These are phyloP conservation scores for Drosophila subquinaria DNA, from an alignment of 2,888 invertebrate species.

Conservation along the genomic window DNA sequence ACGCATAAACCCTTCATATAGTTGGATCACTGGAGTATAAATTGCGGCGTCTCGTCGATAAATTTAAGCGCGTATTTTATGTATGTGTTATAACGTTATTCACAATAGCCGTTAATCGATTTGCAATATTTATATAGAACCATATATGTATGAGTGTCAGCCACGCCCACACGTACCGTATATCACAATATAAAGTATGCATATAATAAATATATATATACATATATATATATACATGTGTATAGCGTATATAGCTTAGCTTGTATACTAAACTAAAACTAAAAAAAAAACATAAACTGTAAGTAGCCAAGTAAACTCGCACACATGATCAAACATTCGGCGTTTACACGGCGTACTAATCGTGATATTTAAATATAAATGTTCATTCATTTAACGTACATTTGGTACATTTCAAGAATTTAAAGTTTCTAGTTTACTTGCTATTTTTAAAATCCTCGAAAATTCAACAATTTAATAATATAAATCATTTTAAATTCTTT, in stretches of 20 bases:
- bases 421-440: too few species aligned
- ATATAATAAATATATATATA: conserved; percentile 34
- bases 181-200: conserved; percentile 57
- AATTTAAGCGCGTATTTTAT: conserved; percentile 38
- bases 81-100: conserved; percentile 56
- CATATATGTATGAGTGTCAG: conserved; percentile 52
- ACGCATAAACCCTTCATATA: conserved; percentile 36
- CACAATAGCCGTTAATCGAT: conserved; percentile 63
- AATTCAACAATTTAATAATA: too few species aligned
- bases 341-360: conserved; percentile 27
- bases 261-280: conserved; percentile 56
- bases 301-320: conserved; percentile 56
- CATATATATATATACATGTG: conserved; percentile 37
- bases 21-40: conserved; percentile 7
- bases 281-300: conserved; percentile 39
- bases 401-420: background rate
- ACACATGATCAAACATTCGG: conserved; percentile 15
- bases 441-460: too few species aligned
- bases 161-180: conserved; percentile 53
- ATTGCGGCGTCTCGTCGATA: conserved; percentile 5
- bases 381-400: background rate
- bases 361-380: conserved; percentile 22
- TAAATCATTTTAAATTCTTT: too few species aligned
- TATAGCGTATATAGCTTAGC: conserved; percentile 65
- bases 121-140: conserved; percentile 70